A percentile compares a stretch with the other conserved stretches of the same genome.
These are phyloP conservation scores for Gryllus longicercus DNA, from an alignment of 2,888 invertebrate species.

Conservation along the genomic window DNA sequence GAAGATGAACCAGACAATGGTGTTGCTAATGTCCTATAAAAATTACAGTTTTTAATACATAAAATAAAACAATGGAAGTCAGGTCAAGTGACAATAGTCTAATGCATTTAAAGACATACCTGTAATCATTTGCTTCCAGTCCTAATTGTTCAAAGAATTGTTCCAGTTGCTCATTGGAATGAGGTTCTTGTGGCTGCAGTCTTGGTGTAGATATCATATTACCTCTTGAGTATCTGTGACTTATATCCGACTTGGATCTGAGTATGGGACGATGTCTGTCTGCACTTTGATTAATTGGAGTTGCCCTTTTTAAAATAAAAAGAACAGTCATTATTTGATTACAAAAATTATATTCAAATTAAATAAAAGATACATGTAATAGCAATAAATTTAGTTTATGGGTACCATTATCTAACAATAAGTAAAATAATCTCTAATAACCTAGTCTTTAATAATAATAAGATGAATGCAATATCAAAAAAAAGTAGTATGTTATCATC, in stretches of 20 bases:
- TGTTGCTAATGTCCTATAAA: conserved; percentile 28
- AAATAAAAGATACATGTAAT: no score
- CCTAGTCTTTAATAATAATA: no score
- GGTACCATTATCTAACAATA: no score
- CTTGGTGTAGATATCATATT: conserved; percentile 44
- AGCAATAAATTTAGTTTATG: no score
- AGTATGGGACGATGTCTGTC: conserved; percentile 63
- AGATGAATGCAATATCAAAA: no score
- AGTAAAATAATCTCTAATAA: no score
- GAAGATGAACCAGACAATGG: conserved; percentile 39
- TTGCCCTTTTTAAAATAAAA: conserved; percentile 9
- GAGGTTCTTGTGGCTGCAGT: conserved; percentile 42
- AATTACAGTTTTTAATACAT: not conserved
- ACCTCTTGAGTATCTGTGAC: conserved; percentile 59
- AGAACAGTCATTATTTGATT: no score
- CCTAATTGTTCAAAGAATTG: conserved; percentile 90
- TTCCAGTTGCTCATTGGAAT: conserved; percentile 61
- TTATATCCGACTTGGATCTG: conserved; percentile 82
- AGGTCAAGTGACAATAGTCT: not conserved
- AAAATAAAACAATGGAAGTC: not conserved
- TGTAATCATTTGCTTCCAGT: conserved; percentile 66
- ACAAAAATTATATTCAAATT: no score
- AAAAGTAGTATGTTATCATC: no score
- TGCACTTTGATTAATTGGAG: not conserved
- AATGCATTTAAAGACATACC: conserved; percentile 44